Base-by-base conservation (phyloP, 2,797 vertebrate genomes). In the Caiman crocodilus region DNA sequence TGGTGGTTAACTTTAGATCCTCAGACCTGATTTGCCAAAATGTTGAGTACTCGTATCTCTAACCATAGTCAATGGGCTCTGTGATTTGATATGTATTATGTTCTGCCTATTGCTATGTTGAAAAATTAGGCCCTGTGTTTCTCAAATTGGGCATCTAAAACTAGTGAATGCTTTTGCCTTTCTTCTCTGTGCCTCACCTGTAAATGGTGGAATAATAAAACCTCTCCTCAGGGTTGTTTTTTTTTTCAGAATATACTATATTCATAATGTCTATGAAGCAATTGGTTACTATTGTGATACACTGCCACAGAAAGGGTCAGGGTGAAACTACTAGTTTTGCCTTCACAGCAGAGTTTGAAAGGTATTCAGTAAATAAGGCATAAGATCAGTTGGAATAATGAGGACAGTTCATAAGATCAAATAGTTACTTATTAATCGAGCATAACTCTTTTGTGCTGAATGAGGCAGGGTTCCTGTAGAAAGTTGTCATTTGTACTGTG, bases 141-240 rank as follows among this genome's bases (percentile, higher is more conserved):
- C 57, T 55, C 2, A 1, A 26, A 15, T 16, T 25, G 2, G 8
- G 26, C 21, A n/a, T 32, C 60, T 78, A 0, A 35, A 14, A 74
- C 64, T 59, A 73, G 20, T 63, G 59, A 7, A 14, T 57, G 0
- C 73, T 12, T 79, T 91, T 65, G 42, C 3, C 14, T 80, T 57
- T 55, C 15, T 13, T 42, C 81, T 55, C 60, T 78, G 0, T 58
- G 73, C 76, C 79, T 42, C 60, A 15, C 21, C 77, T 75, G 18
- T 81, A 5, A 60, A 61, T 64, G 8, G 6, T 69, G 65, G 60
- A 35, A n/a, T 12, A 0, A 57, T 75, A 26, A 14, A 26, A 17
- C 20, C 60, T 63, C 14, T 14, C 28, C n/a, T 76, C 3, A 9
- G 42, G 42, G 42, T 42, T 42, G 7, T 7, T 42, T 42, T 42